Conservation (phyloP, 2,797 vertebrate genomes). For the Rhyacichthys aspro region DNA sequence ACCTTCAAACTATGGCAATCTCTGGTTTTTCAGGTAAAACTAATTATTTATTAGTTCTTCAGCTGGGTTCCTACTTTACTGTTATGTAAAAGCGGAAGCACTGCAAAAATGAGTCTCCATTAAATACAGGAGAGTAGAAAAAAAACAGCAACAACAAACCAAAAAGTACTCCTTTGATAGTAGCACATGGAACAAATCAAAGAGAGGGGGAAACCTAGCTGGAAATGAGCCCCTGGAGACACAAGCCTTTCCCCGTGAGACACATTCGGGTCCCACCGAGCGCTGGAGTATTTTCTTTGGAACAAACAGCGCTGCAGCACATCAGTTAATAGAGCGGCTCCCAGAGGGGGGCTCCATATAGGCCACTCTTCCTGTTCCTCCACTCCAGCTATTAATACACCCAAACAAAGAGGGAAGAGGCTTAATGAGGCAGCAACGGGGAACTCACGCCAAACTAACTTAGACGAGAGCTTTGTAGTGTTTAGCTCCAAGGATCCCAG, state of each 20-base stretch:
- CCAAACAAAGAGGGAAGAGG: conserved; percentile 76
- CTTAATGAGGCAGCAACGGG: conserved; percentile 72
- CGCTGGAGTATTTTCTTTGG: conserved; percentile 65
- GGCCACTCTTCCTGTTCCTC: conserved; percentile 77
- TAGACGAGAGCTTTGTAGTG: conserved; percentile 70
- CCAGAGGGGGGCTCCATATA: conserved; percentile 76
- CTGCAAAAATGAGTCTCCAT: no score
- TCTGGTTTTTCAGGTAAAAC: no score
- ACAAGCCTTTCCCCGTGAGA: conserved; percentile 29
- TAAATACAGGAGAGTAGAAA: no score
- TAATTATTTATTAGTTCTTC: no score
- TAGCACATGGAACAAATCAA: conserved; percentile 45
- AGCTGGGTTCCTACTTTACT: no score
- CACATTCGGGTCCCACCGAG: conserved; percentile 53
- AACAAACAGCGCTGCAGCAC: conserved; percentile 66
- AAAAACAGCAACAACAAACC: no score
- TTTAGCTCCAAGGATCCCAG: conserved; percentile 60
- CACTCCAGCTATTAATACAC: conserved; percentile 81
- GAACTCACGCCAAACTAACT: conserved; percentile 66
- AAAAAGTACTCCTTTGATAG: background rate
- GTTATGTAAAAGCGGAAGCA: no score
- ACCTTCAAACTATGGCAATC: no score
- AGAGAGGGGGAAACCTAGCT: conserved; percentile 16
- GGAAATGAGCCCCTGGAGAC: conserved; percentile 38
- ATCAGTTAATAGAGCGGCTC: conserved; percentile 71